Base-by-base conservation (phyloP, 2,797 vertebrate genomes). In the Tadarida brasiliensis region DNA sequence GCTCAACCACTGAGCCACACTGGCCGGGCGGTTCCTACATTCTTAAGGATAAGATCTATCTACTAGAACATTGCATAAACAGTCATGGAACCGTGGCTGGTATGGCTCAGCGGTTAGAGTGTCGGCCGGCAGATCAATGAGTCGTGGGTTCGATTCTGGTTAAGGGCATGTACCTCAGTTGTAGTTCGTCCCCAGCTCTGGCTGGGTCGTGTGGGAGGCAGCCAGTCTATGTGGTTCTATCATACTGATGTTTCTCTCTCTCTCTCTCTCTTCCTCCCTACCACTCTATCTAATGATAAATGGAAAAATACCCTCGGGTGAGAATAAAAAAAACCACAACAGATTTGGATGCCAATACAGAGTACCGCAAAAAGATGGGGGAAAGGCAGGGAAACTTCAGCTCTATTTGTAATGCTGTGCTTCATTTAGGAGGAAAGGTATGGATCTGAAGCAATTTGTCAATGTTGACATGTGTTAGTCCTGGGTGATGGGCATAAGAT, bases 41-140 rank as follows among this genome's bases (percentile, higher is more conserved):
- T 92, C 61, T 67, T 70, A 90, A 90, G 61, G 4, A 61, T 85
- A 95, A 88, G 57, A 83, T 57, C 33, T 63, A 80, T 44, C 33
- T 86, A 80, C 11, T 44, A 94, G 54, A 91, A 91, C 1, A 39
- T 82, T 82, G 83, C 26, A 63, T 71, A 83, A 30, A 84, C 2
- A 61, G 39, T 56, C 61, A 83, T 19, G 35, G 39, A 44, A 44
- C 39, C 39, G 5, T 44, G 39, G 39, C 39, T 44, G 7, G 39
- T 44, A 7, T 44, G 39, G 39, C 39, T 44, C 39, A 44, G 3
- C 39, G 7, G 39, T 44, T 44, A 44, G 39, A 44, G 39, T 44
- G 39, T 5, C 39, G 39, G 39, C 39, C 7, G 39, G 39, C 39
- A 4, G 39, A 44, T 44, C 39, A 44, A 44, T 44, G 39, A 44